Percentiles rank a stretch among this genome's conserved stretches.
phyloP scores from a whole-genome alignment of 2,888 invertebrate species.

The Sipunculus nudus region DNA sequence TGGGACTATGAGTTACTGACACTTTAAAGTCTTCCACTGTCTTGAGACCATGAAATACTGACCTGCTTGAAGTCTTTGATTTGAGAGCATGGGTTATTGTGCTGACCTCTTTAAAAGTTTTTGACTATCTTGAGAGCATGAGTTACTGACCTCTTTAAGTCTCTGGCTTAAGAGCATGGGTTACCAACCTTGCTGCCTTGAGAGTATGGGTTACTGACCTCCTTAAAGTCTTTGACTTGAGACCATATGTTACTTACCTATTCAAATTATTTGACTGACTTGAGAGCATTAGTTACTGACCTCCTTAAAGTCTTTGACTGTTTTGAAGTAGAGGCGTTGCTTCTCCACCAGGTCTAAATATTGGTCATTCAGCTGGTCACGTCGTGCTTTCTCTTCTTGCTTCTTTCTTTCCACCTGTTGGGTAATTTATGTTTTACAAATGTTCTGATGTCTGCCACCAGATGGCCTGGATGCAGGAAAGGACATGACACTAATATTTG shows the following conservation, averaged over 20 bases:
- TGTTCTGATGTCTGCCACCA: too few relatives aligned
- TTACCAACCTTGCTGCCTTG: background rate
- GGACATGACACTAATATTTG: too few relatives aligned
- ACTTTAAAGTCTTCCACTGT: background rate
- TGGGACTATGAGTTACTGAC: too few relatives aligned
- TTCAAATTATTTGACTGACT: background rate
- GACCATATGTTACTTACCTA: background rate
- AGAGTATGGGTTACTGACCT: slow-evolving; percentile 42
- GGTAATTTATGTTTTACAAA: too few relatives aligned
- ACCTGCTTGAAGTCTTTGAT: too few relatives aligned
- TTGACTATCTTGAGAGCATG: background rate
- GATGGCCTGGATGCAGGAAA: too few relatives aligned
- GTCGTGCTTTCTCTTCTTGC: slow-evolving; percentile 75
- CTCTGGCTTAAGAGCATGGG: background rate
- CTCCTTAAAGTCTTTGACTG: slow-evolving; percentile 80
- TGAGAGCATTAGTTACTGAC: slow-evolving; percentile 41
- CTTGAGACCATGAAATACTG: background rate
- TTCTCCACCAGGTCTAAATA: slow-evolving; percentile 72
- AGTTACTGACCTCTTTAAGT: background rate
- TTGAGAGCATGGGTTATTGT: too few relatives aligned
- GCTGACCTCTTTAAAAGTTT: too few relatives aligned
- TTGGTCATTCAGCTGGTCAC: slow-evolving; percentile 74
- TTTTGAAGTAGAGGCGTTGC: slow-evolving; percentile 80
- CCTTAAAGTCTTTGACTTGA: background rate
- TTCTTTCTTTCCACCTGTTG: slow-evolving; percentile 71